Evolutionary conservation across 2,797 vertebrate species (phyloP).

Genomic region (Falco novaeseelandiae): DNA sequence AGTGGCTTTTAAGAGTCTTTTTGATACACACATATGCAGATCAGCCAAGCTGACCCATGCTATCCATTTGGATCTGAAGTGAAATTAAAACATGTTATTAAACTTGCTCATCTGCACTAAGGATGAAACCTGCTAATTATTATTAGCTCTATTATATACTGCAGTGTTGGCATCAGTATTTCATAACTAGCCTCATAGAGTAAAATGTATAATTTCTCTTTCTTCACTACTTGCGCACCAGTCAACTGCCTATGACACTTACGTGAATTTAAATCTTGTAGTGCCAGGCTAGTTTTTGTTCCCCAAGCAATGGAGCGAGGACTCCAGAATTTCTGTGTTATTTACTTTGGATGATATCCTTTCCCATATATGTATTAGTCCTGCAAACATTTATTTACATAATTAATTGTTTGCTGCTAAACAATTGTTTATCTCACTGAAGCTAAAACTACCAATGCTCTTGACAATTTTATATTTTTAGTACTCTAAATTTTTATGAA

Average conservation of each 20-base stretch:
- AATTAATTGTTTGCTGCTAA: not conserved
- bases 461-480: not conserved
- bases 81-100: conserved; percentile 51
- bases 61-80: not conserved
- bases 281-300: not conserved
- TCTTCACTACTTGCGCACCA: not conserved
- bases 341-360: not conserved
- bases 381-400: not conserved
- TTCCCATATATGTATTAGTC: not conserved
- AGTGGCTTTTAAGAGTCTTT: not conserved
- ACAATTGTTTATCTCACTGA: not conserved
- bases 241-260: not conserved
- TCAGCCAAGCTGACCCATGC: not conserved
- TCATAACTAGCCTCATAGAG: not conserved
- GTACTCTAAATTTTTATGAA: not conserved
- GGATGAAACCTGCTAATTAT: conserved; percentile 36
- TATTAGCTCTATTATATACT: not conserved
- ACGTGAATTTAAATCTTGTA: not conserved
- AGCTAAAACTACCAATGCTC: not conserved
- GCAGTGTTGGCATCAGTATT: not conserved
- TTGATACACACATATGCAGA: not conserved
- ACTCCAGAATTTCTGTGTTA: not conserved
- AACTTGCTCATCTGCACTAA: conserved; percentile 1
- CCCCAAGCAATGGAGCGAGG: not conserved
- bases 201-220: not conserved